phyloP scores from a whole-genome alignment of 1,140 invertebrate species.

The Drosophila gunungcola region DNA sequence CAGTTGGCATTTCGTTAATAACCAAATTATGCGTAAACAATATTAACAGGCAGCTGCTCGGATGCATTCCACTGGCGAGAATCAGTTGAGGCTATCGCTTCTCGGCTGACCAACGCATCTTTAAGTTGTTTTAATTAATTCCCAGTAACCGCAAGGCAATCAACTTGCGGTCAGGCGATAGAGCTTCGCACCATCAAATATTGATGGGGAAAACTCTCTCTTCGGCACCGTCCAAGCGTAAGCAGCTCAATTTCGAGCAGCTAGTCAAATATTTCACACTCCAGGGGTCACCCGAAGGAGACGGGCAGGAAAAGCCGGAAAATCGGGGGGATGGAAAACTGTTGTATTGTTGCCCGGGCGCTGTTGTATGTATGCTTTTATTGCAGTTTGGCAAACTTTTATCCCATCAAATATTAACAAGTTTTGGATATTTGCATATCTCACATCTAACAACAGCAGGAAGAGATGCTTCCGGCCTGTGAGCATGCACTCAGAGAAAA shows the following conservation, averaged over 20 bases:
- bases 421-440: conserved; percentile 68
- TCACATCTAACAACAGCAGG: conserved; percentile 47
- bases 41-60: conserved; percentile 25
- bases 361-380: conserved; percentile 51
- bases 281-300: conserved; percentile 15
- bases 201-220: conserved; percentile 33
- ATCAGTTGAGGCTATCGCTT: neutral
- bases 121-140: conserved; percentile 57
- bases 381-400: conserved; percentile 74
- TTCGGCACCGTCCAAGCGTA: conserved; percentile 30
- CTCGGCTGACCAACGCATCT: conserved; percentile 6
- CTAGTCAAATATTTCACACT: conserved; percentile 49
- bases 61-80: conserved; percentile 3
- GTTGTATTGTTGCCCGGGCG: conserved; percentile 19
- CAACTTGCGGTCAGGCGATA: conserved; percentile 34
- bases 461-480: conserved; percentile 33
- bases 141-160: conserved; percentile 34
- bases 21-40: conserved; percentile 69
- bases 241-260: conserved; percentile 50
- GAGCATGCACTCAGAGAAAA: conserved; percentile 2
- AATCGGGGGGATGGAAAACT: neutral
- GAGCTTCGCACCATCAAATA: conserved; percentile 21
- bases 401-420: conserved; percentile 79
- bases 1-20: conserved; percentile 49
- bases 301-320: neutral